Evolutionary conservation across 2,888 invertebrate species (phyloP).

Genomic region (Girardia tigrina): DNA sequence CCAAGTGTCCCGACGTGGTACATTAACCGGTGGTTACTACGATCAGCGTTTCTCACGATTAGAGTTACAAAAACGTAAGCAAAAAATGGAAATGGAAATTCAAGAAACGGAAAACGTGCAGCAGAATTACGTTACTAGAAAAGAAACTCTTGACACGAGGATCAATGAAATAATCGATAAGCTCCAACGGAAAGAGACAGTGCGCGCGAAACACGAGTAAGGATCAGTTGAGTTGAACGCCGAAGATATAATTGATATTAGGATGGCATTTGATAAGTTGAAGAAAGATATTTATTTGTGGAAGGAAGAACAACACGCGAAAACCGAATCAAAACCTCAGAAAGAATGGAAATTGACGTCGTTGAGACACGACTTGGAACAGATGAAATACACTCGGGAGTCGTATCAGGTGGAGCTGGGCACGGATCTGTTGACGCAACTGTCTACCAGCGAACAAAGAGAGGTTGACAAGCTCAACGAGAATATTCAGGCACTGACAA

Average conservation of each 20-base stretch:
- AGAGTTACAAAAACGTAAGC: slow-evolving; percentile 49
- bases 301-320: slow-evolving; percentile 79
- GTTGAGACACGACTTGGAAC: slow-evolving; percentile 77
- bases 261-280: slow-evolving; percentile 84
- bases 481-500: slow-evolving; percentile 72
- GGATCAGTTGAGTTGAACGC: slow-evolving; percentile 43
- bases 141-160: slow-evolving; percentile 38
- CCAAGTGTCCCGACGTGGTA: slow-evolving; percentile 81
- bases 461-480: slow-evolving; percentile 85
- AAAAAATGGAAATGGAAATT: slow-evolving; percentile 40
- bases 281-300: slow-evolving; percentile 83
- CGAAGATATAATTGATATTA: too few species aligned
- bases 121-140: slow-evolving; percentile 35
- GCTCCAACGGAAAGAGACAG: slow-evolving; percentile 92
- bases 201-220: slow-evolving; percentile 86
- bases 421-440: slow-evolving; percentile 70
- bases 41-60: slow-evolving; percentile 64
- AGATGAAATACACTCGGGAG: slow-evolving; percentile 64
- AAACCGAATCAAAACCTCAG: slow-evolving; percentile 74
- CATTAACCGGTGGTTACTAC: slow-evolving; percentile 94
- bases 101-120: slow-evolving; percentile 32
- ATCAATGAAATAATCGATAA: slow-evolving; percentile 69
- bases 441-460: slow-evolving; percentile 74
- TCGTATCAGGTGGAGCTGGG: slow-evolving; percentile 53
- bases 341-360: slow-evolving; percentile 82